Base-by-base conservation (phyloP, 2,113 vertebrate species). In the Desmodus rotundus region DNA sequence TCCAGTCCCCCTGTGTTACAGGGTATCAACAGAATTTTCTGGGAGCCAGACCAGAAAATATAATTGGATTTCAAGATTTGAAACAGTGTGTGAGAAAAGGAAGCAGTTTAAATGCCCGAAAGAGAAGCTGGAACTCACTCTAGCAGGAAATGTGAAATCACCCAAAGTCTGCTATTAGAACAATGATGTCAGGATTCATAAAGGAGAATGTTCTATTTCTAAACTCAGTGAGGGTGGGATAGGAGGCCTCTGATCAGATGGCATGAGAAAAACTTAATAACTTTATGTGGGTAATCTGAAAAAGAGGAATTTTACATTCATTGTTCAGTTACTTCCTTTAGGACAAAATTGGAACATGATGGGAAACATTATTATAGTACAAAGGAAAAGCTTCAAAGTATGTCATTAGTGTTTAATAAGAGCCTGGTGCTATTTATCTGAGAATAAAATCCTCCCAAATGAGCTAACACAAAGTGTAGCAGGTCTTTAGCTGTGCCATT, bases 401-500 rank as follows among this genome's bases (percentile, higher is more conserved):
- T 28, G 26, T 4, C 41, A 77, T 87, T 68, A 36, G 26, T 43
- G 33, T 73, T 80, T 80, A 74, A 50, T 47, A 74, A 36, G 58
- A 80, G 11, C 7, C 9, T 50, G 9, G 17, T 80, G 43, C 0
- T 72, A 68, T 74, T 84, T 87, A 87, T 50, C 33, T n/a, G 43
- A 78, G 50, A 93, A 87, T 94, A 77, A 89, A 72, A 50, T 65
- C 85, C 80, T 54, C 58, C 10, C 26, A 76, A 63, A 95, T 74
- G 41, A 84, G 10, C 47, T 90, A 77, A 72, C 54, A 90, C 19
- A 28, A 92, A 89, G n/a, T 45, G 6, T 22, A 90, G 10, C 20
- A 92, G 5, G 70, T 41, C 38, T 93, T 17, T 67, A 65, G 26
- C 28, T 47, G 16, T 7, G n/a, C 2, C 19, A 83, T 52, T 74